phyloP scores from a whole-genome alignment of 2,888 invertebrate species.

The Metacarcinus magister region DNA sequence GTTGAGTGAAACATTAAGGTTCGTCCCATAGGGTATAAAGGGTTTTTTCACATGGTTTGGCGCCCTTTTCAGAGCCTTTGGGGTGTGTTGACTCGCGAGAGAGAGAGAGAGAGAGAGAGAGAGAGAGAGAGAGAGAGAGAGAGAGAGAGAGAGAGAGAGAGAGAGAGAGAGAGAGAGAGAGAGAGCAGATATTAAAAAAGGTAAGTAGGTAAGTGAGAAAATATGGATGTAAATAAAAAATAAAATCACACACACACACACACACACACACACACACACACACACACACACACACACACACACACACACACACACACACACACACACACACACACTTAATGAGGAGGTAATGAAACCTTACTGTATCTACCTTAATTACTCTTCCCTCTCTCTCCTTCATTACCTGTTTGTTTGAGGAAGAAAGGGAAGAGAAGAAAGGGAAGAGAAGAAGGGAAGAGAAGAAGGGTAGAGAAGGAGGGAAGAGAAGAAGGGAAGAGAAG shows the following conservation, averaged over 20 bases:
- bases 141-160: too few relatives aligned
- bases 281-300: slow-evolving; percentile 48
- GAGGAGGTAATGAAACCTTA: not conserved
- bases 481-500: too few relatives aligned
- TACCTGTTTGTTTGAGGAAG: not conserved
- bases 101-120: too few relatives aligned
- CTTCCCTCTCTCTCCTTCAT: not conserved
- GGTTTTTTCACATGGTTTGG: not conserved
- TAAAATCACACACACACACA: not conserved
- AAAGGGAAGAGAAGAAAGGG: not conserved
- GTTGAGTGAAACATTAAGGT: not conserved
- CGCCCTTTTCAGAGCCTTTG: not conserved
- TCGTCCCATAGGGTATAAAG: not conserved
- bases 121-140: too few relatives aligned
- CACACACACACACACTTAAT: not conserved
- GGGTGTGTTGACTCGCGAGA: not conserved
- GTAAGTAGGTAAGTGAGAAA: too few relatives aligned
- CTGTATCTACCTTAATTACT: not conserved
- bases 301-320: slow-evolving; percentile 11
- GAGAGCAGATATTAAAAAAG: not conserved
- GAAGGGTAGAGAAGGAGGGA: too few relatives aligned
- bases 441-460: too few relatives aligned
- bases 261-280: not conserved
- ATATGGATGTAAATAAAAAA: not conserved
- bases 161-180: too few relatives aligned